phyloP scores from a whole-genome alignment of 35 echinoderm and acorn worm species.

The Ophioderma brevispina region DNA sequence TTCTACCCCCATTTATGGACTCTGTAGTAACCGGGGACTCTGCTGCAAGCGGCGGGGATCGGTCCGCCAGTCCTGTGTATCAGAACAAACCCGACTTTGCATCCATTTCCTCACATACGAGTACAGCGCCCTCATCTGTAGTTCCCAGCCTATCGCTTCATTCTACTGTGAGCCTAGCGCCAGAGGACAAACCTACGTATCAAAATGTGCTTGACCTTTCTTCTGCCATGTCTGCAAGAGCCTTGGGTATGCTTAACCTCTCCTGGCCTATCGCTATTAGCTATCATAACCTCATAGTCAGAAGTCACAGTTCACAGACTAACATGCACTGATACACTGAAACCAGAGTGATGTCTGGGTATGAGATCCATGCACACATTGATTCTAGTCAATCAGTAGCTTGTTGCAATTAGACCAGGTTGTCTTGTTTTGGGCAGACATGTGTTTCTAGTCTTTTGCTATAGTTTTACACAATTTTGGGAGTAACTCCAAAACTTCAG shows the following conservation, averaged over 20 bases:
- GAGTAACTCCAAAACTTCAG: too few species aligned
- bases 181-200: neutral
- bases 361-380: too few species aligned
- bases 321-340: too few species aligned
- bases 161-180: neutral
- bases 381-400: too few species aligned
- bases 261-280: neutral
- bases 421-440: too few species aligned
- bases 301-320: too few species aligned
- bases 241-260: constrained; percentile 2
- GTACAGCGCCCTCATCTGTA: neutral
- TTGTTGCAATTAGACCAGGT: too few species aligned
- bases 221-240: neutral
- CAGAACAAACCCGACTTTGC: constrained; percentile 12
- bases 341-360: too few species aligned
- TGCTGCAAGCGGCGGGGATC: neutral
- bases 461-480: too few species aligned
- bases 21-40: neutral
- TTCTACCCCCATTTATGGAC: neutral
- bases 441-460: too few species aligned
- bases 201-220: constrained; percentile 4
- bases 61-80: neutral
- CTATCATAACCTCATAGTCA: too few species aligned
- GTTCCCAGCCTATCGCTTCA: neutral
- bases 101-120: neutral